Conservation (phyloP, 2,113 vertebrate genomes). For the Entomyzon cyanotis region DNA sequence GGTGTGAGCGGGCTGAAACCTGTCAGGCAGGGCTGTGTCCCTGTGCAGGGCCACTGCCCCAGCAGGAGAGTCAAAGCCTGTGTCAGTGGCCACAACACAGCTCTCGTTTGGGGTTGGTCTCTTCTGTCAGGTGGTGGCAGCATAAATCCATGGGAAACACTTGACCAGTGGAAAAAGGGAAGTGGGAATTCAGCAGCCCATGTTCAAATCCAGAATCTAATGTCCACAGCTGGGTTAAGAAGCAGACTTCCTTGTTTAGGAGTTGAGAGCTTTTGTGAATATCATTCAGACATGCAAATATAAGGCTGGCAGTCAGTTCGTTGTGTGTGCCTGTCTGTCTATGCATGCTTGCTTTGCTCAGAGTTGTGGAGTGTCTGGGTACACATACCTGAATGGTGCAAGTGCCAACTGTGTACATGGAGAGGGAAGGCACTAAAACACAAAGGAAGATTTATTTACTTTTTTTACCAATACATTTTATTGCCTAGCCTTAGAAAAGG, state of each 20-base stretch:
- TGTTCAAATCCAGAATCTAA: neutral
- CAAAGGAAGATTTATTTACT: neutral
- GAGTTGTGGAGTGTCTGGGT: neutral
- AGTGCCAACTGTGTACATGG: neutral
- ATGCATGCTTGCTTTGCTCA: neutral
- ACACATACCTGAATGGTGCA: neutral
- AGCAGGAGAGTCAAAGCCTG: fast-evolving
- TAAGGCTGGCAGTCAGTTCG: neutral
- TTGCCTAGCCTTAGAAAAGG: neutral
- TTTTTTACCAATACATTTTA: neutral
- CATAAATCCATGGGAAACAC: conserved; percentile 12
- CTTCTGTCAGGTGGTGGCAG: conserved; percentile 53
- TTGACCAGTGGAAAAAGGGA: neutral
- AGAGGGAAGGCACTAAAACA: neutral
- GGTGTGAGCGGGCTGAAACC: no score
- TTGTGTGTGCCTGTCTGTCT: neutral
- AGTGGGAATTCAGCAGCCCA: neutral
- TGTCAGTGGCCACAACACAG: neutral
- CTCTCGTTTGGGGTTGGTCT: neutral
- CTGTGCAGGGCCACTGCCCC: neutral
- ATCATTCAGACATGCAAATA: neutral
- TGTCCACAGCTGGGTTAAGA: neutral
- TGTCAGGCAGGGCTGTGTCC: neutral
- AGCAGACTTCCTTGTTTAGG: neutral
- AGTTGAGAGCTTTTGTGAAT: neutral